A percentile compares a stretch with the other conserved stretches of the same genome.
Conservation (phyloP, 2,113 vertebrate species). For the Centrocercus urophasianus region DNA sequence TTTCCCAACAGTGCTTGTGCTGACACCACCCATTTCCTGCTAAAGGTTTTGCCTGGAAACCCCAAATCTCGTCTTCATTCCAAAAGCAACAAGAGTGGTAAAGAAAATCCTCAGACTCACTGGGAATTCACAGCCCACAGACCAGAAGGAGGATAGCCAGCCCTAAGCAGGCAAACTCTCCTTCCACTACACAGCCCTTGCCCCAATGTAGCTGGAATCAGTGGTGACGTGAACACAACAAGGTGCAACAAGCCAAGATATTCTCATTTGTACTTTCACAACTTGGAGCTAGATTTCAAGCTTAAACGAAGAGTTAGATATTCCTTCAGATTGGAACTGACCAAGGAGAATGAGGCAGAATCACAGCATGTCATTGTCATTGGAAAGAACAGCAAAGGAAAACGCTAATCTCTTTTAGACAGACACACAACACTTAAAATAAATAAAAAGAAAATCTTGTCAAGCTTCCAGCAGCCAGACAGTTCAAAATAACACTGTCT, state of each 20-base stretch:
- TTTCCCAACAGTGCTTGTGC: neutral
- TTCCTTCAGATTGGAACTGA: neutral
- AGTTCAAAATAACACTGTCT: neutral
- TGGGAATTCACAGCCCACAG: neutral
- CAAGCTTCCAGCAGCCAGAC: neutral
- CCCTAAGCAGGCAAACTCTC: neutral
- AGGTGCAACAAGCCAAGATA: neutral
- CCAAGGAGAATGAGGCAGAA: neutral
- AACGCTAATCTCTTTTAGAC: neutral
- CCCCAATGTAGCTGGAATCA: neutral
- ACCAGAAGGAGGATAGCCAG: neutral
- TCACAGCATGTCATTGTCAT: accelerated
- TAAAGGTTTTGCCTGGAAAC: neutral
- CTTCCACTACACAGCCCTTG: accelerated
- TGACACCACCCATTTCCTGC: neutral
- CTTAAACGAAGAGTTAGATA: neutral
- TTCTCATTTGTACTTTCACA: neutral
- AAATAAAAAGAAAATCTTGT: neutral
- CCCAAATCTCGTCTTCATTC: neutral
- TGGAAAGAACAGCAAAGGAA: neutral
- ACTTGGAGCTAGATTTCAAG: neutral
- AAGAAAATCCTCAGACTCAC: neutral
- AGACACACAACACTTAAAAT: neutral
- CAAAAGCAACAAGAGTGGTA: neutral
- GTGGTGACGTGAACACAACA: accelerated